Evolutionary conservation across 2,888 invertebrate species (phyloP), one percentile per base, ranked within the genome.

Genomic region (Drosophila greeni): DNA sequence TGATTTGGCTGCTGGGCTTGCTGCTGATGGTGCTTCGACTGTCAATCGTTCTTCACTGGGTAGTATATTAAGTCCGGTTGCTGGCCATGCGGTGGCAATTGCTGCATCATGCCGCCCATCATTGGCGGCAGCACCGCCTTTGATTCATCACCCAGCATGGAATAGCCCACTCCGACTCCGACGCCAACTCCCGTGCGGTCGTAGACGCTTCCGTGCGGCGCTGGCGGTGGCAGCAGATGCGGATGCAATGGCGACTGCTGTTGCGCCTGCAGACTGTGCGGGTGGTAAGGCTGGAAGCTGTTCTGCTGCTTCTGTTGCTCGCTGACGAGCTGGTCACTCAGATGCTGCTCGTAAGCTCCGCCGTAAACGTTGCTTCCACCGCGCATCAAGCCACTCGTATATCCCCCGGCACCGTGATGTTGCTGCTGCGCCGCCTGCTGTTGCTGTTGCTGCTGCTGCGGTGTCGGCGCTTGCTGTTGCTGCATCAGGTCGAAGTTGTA

Each of bases 41-140:
- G 86, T 86, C 86, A 87, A 76, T 88, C 88, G 66, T 88, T 88
- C 72, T 88, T 88, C 79, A 87, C 88, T 77, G 88, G 83, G 78
- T 88, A 88, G 70, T 88, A 88, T 74, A 87, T 85, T 59, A 88
- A 82, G 74, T 88, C 87, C 55, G 87, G 85, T 68, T 88, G 88
- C 55, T 84, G 83, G 18, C 72, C 73, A 26, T 78, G 77, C 23
- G 80, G 75, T 31, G 79, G 82, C 59, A 75, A 56, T 54, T 82
- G 83, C 65, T 87, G 87, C 48, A 85, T 79, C 87, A 89, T 88
- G 31, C 89, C 88, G 47, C 88, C 88, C 64, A 86, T 86, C 54
- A 88, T 86, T 18, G 88, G 88, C 36, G 89, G 89, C 75, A 88
- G 69, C 67, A 87, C 86, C 0, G 86, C 85, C 71, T 88, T 87